A percentile compares a stretch with the other conserved stretches of the same genome.
These are phyloP conservation scores for Propsilocerus akamusi DNA, from an alignment of 1,140 invertebrate genomes.

Conservation along the genomic window DNA sequence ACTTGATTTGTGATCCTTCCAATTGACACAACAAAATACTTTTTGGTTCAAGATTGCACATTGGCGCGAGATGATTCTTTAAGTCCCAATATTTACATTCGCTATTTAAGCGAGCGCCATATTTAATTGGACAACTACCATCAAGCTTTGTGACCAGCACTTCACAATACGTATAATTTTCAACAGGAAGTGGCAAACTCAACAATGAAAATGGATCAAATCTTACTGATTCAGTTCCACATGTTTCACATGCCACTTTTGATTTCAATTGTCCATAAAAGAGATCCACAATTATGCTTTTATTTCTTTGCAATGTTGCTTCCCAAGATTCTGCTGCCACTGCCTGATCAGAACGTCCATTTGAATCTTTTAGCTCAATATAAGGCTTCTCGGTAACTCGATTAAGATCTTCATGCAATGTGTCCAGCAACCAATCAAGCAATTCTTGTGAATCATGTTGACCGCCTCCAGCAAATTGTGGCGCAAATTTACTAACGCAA, in stretches of 20 bases:
- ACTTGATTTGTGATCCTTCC: constrained; percentile 40
- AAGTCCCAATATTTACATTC: constrained; percentile 56
- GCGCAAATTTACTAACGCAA: constrained; percentile 68
- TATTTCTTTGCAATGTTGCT: constrained; percentile 55
- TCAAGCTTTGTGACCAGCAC: constrained; percentile 56
- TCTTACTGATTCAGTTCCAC: constrained; percentile 58
- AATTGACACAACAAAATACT: constrained; percentile 51
- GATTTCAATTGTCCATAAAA: constrained; percentile 85
- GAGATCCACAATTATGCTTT: constrained; percentile 72
- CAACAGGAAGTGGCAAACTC: constrained; percentile 68
- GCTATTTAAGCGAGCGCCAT: constrained; percentile 59
- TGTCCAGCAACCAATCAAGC: constrained; percentile 71
- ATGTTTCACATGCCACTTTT: constrained; percentile 58
- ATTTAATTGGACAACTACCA: constrained; percentile 61
- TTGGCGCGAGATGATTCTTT: constrained; percentile 43
- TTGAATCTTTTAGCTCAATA: constrained; percentile 55
- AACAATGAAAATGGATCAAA: constrained; percentile 82
- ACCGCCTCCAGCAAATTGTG: constrained; percentile 64
- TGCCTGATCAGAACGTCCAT: constrained; percentile 52
- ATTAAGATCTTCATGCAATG: constrained; percentile 80
- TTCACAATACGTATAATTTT: constrained; percentile 53
- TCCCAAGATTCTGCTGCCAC: constrained; percentile 70
- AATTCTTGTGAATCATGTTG: constrained; percentile 82
- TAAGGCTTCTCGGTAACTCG: constrained; percentile 43
- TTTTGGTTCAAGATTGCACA: constrained; percentile 39